These are phyloP conservation scores for Zalophus californianus DNA, from an alignment of 2,797 vertebrate genomes.

Conservation along the genomic window DNA sequence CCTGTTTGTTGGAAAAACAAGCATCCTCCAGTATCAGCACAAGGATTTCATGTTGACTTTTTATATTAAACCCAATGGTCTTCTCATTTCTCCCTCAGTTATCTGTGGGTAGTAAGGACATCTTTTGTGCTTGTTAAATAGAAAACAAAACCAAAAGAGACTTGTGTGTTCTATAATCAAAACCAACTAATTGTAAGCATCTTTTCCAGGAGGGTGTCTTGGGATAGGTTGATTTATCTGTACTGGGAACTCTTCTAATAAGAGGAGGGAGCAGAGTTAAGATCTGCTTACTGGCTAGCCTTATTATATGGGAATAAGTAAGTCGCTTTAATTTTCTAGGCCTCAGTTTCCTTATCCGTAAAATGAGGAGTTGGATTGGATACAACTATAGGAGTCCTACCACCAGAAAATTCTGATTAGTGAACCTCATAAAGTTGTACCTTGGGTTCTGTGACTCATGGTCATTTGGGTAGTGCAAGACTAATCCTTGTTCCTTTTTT, in stretches of 20 bases:
- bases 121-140: conserved; percentile 4
- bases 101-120: background rate
- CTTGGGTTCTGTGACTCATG: conserved; percentile 6
- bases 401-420: background rate
- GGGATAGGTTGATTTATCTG: background rate
- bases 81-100: conserved; percentile 13
- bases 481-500: background rate
- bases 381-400: background rate
- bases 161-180: background rate
- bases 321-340: background rate
- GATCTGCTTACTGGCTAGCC: background rate
- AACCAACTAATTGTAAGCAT: background rate
- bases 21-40: background rate
- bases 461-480: background rate
- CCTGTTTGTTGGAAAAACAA: background rate
- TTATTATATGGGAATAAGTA: background rate
- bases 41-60: background rate
- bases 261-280: background rate
- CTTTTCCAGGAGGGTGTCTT: background rate
- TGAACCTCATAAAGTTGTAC: background rate
- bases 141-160: conserved; percentile 7
- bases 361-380: background rate
- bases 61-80: background rate
- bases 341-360: conserved; percentile 8
- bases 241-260: background rate